Evolutionary conservation across 2,797 vertebrate genomes (phyloP).

Genomic region (Fistularia tabacaria): DNA sequence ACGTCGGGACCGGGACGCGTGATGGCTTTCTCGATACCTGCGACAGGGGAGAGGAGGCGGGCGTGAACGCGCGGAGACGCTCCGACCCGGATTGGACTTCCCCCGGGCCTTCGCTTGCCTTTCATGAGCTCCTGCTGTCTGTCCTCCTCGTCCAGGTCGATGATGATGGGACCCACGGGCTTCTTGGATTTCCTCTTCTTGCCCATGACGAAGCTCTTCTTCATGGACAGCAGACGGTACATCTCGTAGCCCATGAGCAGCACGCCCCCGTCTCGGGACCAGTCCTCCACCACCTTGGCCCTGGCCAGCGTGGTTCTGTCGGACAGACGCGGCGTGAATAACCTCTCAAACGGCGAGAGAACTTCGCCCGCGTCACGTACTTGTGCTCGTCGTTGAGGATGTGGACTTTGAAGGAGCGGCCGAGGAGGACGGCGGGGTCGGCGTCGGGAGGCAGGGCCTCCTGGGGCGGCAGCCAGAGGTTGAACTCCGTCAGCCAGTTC

Average conservation of each 20-base stretch:
- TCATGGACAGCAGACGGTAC: constrained; percentile 96
- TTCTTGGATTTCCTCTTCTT: constrained; percentile 98
- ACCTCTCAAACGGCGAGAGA: constrained; percentile 7
- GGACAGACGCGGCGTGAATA: constrained; percentile 16
- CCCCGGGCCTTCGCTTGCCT: constrained; percentile 69
- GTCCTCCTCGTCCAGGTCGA: constrained; percentile 98
- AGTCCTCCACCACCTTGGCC: constrained; percentile 94
- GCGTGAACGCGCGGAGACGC: no score
- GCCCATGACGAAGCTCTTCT: constrained; percentile 93
- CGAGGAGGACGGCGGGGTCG: constrained; percentile 78
- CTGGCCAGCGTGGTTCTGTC: constrained; percentile 88
- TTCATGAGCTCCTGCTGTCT: constrained; percentile 95
- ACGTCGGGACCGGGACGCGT: constrained; percentile 94
- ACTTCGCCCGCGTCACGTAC: constrained; percentile 66
- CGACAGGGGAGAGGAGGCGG: background rate
- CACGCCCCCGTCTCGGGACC: constrained; percentile 91
- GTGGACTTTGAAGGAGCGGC: constrained; percentile 91
- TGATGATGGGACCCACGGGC: constrained; percentile 90
- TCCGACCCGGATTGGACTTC: background rate
- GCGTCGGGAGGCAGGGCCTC: constrained; percentile 83
- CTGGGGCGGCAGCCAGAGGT: constrained; percentile 92
- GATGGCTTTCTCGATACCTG: constrained; percentile 93
- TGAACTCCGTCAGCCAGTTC: constrained; percentile 98
- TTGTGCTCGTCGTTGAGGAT: constrained; percentile 98
- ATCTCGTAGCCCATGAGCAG: constrained; percentile 99